Percentiles rank a stretch among this genome's conserved stretches.
These are phyloP conservation scores for Coptodon bakossiorum DNA, from an alignment of 2,113 vertebrate species.

Conservation along the genomic window DNA sequence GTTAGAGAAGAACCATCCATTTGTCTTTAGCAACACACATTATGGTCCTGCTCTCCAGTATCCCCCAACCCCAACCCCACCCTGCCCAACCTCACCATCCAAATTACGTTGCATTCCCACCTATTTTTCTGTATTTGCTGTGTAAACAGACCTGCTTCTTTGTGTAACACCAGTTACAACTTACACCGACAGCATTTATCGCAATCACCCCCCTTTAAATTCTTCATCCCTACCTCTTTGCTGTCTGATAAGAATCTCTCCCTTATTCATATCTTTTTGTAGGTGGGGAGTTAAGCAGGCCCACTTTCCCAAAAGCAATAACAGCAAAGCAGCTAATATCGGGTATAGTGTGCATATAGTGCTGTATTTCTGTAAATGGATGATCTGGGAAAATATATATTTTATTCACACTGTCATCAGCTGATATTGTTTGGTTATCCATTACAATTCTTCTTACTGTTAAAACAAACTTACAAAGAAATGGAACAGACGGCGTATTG, in stretches of 20 bases:
- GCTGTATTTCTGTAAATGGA: not conserved
- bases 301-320: not conserved
- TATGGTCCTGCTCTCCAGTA: not conserved
- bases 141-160: slow-evolving; percentile 25
- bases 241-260: slow-evolving; percentile 27
- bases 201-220: not conserved
- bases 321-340: not conserved
- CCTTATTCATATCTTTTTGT: not conserved
- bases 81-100: not conserved
- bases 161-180: not conserved
- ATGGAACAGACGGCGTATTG: not conserved
- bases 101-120: not conserved
- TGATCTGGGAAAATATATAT: not conserved
- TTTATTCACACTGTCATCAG: not conserved
- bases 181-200: not conserved
- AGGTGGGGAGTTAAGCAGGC: not conserved
- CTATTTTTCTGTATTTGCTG: slow-evolving; percentile 18
- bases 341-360: not conserved
- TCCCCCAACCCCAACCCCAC: not conserved
- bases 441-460: not conserved
- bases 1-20: slow-evolving; percentile 46
- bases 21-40: slow-evolving; percentile 40
- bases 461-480: not conserved
- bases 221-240: not conserved
- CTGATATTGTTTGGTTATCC: not conserved